These are phyloP conservation scores for Lathronympha strigana DNA, from an alignment of 2,888 invertebrate genomes.

Conservation along the genomic window DNA sequence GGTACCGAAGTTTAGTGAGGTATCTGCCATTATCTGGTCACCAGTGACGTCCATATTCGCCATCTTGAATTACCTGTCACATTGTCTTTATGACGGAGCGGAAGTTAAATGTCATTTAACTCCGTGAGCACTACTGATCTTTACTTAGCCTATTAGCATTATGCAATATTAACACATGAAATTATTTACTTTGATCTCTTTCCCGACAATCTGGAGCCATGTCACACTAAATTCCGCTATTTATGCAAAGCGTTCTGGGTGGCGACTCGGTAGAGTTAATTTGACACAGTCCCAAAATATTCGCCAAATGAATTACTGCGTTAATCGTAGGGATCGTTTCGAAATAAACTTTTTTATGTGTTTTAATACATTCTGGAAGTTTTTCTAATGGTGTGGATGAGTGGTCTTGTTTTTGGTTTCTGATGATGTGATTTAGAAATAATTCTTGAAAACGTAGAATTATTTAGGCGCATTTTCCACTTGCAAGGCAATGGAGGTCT, in stretches of 20 bases:
- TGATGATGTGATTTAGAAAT: constrained; percentile 2
- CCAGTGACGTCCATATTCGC: too few relatives aligned
- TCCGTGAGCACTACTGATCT: too few relatives aligned
- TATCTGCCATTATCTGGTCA: too few relatives aligned
- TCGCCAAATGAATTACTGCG: constrained; percentile 32
- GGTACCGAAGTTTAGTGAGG: too few relatives aligned
- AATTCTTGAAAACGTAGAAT: background rate
- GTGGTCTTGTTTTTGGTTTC: constrained; percentile 25
- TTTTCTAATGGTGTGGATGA: constrained; percentile 33
- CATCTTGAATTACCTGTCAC: too few relatives aligned
- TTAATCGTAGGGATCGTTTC: constrained; percentile 35
- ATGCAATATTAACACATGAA: background rate
- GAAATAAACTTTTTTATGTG: constrained; percentile 18
- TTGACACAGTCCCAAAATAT: constrained; percentile 43
- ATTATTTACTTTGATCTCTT: constrained; percentile 2
- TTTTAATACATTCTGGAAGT: constrained; percentile 23
- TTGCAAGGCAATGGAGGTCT: too few relatives aligned
- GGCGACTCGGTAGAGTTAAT: constrained; percentile 32
- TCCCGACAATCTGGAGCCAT: constrained; percentile 14
- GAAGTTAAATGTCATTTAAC: too few relatives aligned
- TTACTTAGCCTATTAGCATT: too few relatives aligned
- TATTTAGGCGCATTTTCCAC: background rate
- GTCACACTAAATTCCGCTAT: constrained; percentile 41
- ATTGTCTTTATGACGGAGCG: too few relatives aligned
- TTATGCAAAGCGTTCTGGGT: constrained; percentile 33